Evolutionary conservation across 2,113 vertebrate species (phyloP).

Genomic region (Columba janthina): DNA sequence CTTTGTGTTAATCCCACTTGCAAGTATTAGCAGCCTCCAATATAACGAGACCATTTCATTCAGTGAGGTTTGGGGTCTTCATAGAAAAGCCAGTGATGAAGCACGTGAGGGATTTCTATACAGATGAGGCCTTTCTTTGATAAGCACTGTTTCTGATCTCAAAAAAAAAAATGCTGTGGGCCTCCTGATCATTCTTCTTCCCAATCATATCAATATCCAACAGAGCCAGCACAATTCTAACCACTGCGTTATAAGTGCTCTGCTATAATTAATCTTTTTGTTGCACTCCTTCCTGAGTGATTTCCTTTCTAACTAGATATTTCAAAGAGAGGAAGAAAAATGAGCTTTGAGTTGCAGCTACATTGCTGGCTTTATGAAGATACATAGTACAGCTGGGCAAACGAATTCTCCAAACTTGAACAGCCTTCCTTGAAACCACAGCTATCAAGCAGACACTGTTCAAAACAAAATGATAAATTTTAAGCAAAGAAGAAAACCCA

Average conservation of each 20-base stretch:
- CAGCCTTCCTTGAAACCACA: not conserved
- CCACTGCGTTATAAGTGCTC: not conserved
- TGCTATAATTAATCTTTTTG: constrained; percentile 50
- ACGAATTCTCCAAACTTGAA: not conserved
- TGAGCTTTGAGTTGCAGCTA: not conserved
- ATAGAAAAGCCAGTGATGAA: not conserved
- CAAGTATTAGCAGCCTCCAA: not conserved
- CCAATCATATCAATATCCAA: constrained; percentile 36
- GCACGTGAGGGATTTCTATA: not conserved
- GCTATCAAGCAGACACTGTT: not conserved
- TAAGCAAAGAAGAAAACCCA: fast-evolving
- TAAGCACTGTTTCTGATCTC: constrained; percentile 19
- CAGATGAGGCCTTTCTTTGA: constrained; percentile 32
- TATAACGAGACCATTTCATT: constrained; percentile 16
- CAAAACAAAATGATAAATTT: constrained; percentile 7
- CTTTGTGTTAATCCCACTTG: constrained; percentile 10
- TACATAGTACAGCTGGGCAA: not conserved
- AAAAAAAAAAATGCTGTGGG: not conserved
- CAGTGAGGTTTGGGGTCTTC: not conserved
- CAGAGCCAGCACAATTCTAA: constrained; percentile 29
- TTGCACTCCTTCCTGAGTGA: constrained; percentile 10
- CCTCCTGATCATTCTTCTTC: constrained; percentile 10
- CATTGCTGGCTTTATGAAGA: constrained; percentile 42
- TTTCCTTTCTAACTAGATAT: constrained; percentile 43
- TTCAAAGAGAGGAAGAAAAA: constrained; percentile 48